phyloP scores from a whole-genome alignment of 1,140 invertebrate species.

The Drosophila nebulosa region DNA sequence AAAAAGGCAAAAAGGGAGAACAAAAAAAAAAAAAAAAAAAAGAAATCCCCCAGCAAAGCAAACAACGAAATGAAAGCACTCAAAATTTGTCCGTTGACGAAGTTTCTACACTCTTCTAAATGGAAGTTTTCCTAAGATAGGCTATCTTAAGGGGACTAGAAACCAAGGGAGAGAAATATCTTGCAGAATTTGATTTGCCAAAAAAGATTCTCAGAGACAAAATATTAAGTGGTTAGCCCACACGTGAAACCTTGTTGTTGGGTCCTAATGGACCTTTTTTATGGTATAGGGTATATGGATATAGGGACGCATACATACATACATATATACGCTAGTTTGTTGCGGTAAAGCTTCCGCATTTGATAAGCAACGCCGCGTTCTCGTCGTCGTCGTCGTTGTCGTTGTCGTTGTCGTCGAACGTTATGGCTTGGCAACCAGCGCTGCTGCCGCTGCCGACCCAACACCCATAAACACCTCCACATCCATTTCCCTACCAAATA shows the following conservation, averaged over 20 bases:
- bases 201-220: no score
- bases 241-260: no score
- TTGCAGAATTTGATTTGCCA: no score
- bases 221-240: no score
- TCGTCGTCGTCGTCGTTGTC: neutral
- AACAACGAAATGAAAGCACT: no score
- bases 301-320: neutral
- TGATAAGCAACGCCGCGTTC: slow-evolving; percentile 44
- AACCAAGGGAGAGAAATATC: no score
- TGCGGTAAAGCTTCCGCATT: slow-evolving; percentile 67
- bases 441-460: neutral
- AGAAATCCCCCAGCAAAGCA: neutral
- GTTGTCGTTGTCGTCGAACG: neutral
- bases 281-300: neutral
- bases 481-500: neutral
- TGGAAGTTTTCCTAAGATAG: no score
- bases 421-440: slow-evolving; percentile 43
- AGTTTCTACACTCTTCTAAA: no score
- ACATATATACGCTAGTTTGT: slow-evolving; percentile 22
- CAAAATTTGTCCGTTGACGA: no score
- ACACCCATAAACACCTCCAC: neutral
- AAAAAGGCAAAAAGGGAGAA: neutral
- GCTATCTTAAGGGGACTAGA: no score
- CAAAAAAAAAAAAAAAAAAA: neutral
- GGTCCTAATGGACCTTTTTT: neutral